Base-by-base conservation (phyloP, 2,888 invertebrate genomes). In the Ormyrus pomaceus region DNA sequence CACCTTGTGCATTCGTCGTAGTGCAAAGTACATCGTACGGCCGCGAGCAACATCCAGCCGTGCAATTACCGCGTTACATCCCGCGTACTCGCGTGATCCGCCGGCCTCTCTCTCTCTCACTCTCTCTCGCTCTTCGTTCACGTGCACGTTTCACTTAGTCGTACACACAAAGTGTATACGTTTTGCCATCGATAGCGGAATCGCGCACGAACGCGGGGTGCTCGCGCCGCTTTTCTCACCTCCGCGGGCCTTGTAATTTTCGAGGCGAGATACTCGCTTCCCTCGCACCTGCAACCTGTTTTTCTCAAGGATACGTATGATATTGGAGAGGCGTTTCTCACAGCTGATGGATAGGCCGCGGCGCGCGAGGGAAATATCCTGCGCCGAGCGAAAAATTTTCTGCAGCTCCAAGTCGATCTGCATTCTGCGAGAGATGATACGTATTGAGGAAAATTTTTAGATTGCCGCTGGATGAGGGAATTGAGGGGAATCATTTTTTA, bases 31-130 rank as follows among this genome's bases (percentile, higher is more conserved):
- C 13, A 11, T 61, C 11, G 51, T 62, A 5, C 50, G n/a, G 68
- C 72, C 72, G 72, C 66, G 68, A 78, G 66, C 78, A 61, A 78
- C 72, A 73, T 72, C 78, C 78, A 77, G 70, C 13, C 70, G 34
- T 65, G 64, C 64, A 77, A 77, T 77, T 77, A 77, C 59, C 68
- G 13, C 3, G 13, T 34, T 48, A 0, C 46, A 4, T 11, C 13
- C 19, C 50, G 5, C n/a, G 11, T n/a, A 46, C 58, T 48, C 58
- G 58, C 58, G 69, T 64, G 56, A 70, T 48, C 7, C 51, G n/a
- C n/a, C 10, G 10, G 46, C 45, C 13, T 59, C 34, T 34, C 34
- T 34, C 34, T 34, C 51, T 34, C 34, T 34, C 34, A 1, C 34
- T 34, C 34, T 34, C 4, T 34, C 51, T 13, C 68, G 19, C 53